Conservation (phyloP, 23 tunicate genomes). For the Phallusia fumigata region DNA sequence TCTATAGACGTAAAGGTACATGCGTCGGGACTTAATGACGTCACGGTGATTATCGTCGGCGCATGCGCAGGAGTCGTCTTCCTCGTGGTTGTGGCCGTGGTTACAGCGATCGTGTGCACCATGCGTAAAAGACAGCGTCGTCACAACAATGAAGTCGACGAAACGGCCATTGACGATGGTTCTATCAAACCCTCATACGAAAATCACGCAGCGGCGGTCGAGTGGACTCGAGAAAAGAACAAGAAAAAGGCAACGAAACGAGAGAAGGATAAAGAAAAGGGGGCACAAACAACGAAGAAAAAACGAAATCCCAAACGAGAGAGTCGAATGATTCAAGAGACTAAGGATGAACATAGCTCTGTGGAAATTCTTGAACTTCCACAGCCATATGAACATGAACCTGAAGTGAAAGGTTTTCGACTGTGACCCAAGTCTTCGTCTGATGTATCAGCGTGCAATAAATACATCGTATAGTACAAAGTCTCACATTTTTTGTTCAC, state of each 20-base stretch:
- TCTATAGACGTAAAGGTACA: not conserved
- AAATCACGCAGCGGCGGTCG: not conserved
- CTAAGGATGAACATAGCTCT: not conserved
- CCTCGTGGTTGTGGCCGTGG: constrained; percentile 39
- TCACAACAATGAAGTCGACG: not conserved
- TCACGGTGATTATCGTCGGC: constrained; percentile 22
- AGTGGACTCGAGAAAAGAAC: not conserved
- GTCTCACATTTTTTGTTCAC: no score
- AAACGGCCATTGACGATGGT: not conserved
- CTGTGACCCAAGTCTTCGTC: constrained; percentile 11
- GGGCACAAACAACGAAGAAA: not conserved
- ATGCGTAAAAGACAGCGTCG: constrained; percentile 1
- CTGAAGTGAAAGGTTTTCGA: constrained; percentile 67
- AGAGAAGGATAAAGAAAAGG: constrained; percentile 1
- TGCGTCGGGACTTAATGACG: not conserved
- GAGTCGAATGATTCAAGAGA: not conserved
- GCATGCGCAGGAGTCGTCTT: constrained; percentile 19
- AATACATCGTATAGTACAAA: no score
- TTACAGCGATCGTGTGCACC: constrained; percentile 20
- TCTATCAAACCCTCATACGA: not conserved
- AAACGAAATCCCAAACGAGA: constrained; percentile 1
- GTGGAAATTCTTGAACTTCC: constrained; percentile 5
- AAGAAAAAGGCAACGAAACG: not conserved
- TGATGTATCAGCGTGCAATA: not conserved
- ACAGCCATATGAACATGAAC: constrained; percentile 68